Percentiles rank a stretch among this genome's conserved stretches.
Conservation (phyloP, 2,113 vertebrate species). For the Melanerpes formicivorus region DNA sequence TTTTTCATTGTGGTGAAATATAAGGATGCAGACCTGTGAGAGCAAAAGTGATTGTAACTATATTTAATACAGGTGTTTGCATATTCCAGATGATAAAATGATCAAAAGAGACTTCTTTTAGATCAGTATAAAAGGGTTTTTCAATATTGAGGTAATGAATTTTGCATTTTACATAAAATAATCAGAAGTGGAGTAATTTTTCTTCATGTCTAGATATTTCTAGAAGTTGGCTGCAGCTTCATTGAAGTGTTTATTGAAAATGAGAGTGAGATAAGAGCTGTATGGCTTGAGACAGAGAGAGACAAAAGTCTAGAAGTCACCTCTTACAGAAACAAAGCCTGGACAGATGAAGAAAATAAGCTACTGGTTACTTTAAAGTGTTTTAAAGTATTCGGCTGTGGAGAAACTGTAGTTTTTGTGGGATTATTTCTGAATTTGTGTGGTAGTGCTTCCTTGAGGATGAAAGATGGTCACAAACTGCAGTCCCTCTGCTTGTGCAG, state of each 20-base stretch:
- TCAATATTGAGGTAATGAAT: not conserved
- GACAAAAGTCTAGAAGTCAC: not conserved
- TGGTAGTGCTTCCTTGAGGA: not conserved
- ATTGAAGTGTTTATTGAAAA: not conserved
- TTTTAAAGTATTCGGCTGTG: not conserved
- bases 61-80: constrained; percentile 45
- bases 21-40: constrained; percentile 11
- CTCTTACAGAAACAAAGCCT: not conserved
- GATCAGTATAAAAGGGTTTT: not conserved
- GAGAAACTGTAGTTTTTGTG: not conserved
- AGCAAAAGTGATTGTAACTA: constrained; percentile 33
- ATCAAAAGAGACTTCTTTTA: constrained; percentile 11
- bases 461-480: not conserved
- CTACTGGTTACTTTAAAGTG: not conserved
- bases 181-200: not conserved
- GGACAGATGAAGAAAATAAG: not conserved
- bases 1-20: constrained; percentile 52
- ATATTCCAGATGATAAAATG: constrained; percentile 18
- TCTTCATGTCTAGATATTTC: not conserved
- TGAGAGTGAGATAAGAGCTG: not conserved
- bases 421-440: not conserved
- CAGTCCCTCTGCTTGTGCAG: not conserved
- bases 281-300: not conserved
- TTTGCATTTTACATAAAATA: constrained; percentile 19
- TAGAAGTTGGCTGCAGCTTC: not conserved